These are phyloP conservation scores for Melierax canorus DNA, from an alignment of 2,113 vertebrate genomes.

Conservation along the genomic window DNA sequence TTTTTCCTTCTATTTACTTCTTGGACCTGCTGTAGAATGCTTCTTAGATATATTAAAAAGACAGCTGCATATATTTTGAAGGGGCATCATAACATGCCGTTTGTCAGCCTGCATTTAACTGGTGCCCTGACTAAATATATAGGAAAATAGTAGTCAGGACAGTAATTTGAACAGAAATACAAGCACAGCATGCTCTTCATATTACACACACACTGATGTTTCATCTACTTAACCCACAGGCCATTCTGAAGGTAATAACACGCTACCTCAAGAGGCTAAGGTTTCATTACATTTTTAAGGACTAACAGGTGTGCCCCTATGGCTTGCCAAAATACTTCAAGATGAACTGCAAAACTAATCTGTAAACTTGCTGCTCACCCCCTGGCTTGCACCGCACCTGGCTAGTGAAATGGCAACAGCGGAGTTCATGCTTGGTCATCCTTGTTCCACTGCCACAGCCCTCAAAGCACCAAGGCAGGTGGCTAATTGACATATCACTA, in stretches of 20 bases:
- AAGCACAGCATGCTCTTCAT: conserved; percentile 19
- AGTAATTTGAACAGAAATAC: conserved; percentile 32
- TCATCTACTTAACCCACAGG: conserved; percentile 38
- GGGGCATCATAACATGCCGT: not conserved
- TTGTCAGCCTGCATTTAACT: not conserved
- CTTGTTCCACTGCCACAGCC: not conserved
- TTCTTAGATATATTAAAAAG: not conserved
- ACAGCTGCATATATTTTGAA: not conserved
- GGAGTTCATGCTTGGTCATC: not conserved
- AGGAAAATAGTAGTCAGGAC: conserved; percentile 21
- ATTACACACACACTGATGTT: not conserved
- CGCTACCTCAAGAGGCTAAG: conserved; percentile 9
- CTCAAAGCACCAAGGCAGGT: not conserved
- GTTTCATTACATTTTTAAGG: conserved; percentile 40
- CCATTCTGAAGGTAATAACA: conserved; percentile 44
- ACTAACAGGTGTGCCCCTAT: not conserved
- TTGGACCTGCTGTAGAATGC: not conserved
- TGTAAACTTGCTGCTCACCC: not conserved
- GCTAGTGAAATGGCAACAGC: not conserved
- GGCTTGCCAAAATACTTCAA: conserved; percentile 19
- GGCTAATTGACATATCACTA: not conserved
- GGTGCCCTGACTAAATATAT: not conserved
- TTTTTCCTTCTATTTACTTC: not conserved
- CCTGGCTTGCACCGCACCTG: not conserved
- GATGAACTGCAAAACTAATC: conserved; percentile 40